Conservation (phyloP, 2,888 invertebrate genomes). For the Phaonia tiefii region DNA sequence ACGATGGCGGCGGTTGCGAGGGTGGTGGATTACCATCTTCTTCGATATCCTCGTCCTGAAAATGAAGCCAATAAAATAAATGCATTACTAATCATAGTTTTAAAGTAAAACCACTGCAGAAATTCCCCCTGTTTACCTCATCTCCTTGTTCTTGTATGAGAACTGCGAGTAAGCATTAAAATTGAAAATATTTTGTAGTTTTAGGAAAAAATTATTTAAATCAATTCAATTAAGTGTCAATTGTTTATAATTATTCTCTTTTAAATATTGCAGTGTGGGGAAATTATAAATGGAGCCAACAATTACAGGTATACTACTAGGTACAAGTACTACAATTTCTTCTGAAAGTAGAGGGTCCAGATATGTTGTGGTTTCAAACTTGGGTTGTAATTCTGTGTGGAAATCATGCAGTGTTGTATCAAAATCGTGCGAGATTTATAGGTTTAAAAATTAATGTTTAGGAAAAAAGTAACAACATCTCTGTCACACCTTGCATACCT, state of each 20-base stretch:
- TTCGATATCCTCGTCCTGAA: conserved; percentile 76
- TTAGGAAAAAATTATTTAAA: conserved; percentile 44
- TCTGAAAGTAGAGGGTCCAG: background rate
- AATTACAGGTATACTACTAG: conserved; percentile 14
- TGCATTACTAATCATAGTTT: conserved; percentile 12
- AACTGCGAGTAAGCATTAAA: conserved; percentile 75
- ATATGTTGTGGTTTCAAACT: conserved; percentile 5
- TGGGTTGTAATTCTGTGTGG: background rate
- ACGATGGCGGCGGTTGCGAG: conserved; percentile 74
- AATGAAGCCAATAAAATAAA: conserved; percentile 36
- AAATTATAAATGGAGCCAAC: conserved; percentile 39
- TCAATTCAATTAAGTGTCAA: conserved; percentile 4
- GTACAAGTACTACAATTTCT: background rate
- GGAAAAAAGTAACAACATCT: too few relatives aligned
- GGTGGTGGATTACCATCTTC: conserved; percentile 77
- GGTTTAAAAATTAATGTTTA: too few relatives aligned
- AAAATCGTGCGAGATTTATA: conserved; percentile 2
- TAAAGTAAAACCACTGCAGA: background rate
- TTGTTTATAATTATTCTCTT: background rate
- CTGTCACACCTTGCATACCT: too few relatives aligned
- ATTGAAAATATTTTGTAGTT: conserved; percentile 15
- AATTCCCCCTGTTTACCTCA: conserved; percentile 74
- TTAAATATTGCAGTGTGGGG: conserved; percentile 31
- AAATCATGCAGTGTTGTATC: conserved; percentile 6
- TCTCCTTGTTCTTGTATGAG: conserved; percentile 78